Evolutionary conservation across 2,888 invertebrate genomes (phyloP), one percentile per base, ranked within the genome.

Genomic region (Polyommatus iphigenia): DNA sequence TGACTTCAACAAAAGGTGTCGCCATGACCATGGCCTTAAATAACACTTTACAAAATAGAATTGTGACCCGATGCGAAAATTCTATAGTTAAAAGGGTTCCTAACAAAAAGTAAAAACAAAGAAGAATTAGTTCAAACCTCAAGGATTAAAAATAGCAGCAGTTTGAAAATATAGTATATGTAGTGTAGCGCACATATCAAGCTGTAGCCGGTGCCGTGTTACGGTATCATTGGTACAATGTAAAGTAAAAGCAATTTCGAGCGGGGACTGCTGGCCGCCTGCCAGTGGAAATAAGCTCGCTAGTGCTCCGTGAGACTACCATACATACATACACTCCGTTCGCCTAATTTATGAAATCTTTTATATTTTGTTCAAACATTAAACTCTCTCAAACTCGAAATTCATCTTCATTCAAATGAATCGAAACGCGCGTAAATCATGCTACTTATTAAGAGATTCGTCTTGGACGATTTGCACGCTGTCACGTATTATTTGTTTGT

Each of bases 221-320:
- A 85, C 87, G 85, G 88, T 91, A 92, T 91, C 91, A 89, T 89
- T 88, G 89, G 86, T 88, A 89, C 87, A 87, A 87, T 87, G 86
- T 88, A 89, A 87, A 87, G 90, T 88, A 91, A 90, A 92, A 92
- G 91, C 92, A 92, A 93, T 92, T 91, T 90, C 88, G 85, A 88
- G 87, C 87, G 83, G 87, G 86, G 88, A 83, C 86, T 86, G 86
- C 88, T 93, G 93, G 93, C 93, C 87, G 82, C 82, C 84, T 85
- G 89, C 93, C 93, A 93, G 90, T 85, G 85, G 91, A 89, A 92
- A 92, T 92, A 91, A 91, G 92, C 93, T 91, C 84, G 86, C 89
- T 86, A 87, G 89, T 89, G 90, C 90, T 89, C 89, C 86, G 87
- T 84, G 84, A 87, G 87, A 88, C 87, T 85, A 86, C 88, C 87